Base-by-base conservation (phyloP, 2,113 vertebrate species). In the Phalacrocorax aristotelis region DNA sequence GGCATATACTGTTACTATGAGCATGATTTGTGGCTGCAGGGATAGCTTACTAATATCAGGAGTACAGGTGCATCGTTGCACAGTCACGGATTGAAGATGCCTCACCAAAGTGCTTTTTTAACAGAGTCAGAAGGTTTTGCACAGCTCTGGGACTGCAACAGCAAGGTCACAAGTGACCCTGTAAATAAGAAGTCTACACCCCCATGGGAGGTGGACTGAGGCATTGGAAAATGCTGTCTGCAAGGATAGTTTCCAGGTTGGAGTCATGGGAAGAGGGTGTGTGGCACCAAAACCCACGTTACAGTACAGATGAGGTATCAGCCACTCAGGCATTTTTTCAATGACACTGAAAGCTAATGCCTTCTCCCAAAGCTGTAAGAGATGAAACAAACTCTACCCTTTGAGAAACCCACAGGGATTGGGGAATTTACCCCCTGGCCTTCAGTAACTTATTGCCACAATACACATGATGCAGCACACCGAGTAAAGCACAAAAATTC, bases 381-480 rank as follows among this genome's bases (percentile, higher is more conserved):
- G 42, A 68, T 2, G 2, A 77, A 70, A 38, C 34, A 57, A 62
- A 25, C 27, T 27, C 30, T 57, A 7, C 34, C 6, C 58, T 81
- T 40, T 54, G 36, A 84, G 61, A 81, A 71, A 87, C 22, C 19
- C 30, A 51, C 14, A 44, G 55, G 51, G 25, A 68, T 1, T 18
- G 15, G 10, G 80, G 60, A 80, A 89, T 60, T 77, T 51, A 62
- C 27, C 49, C 38, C 11, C 27, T 10, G 27, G 17, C 32, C 22
- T 74, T 69, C 34, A 61, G 48, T 17, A 51, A 64, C 51, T 49
- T 12, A 26, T 6, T 62, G 68, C 42, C 2, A 2, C 0, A 0
- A 17, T 10, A 62, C 30, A 19, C 11, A 16, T 9, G 17, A 46
- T 26, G 42, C 60, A 38, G 86, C 51, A 60, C 62, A 32, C 10